Percentiles rank a stretch among this genome's conserved stretches.
Evolutionary conservation across 2,113 vertebrate genomes (phyloP).

Genomic region (Istiophorus platypterus): DNA sequence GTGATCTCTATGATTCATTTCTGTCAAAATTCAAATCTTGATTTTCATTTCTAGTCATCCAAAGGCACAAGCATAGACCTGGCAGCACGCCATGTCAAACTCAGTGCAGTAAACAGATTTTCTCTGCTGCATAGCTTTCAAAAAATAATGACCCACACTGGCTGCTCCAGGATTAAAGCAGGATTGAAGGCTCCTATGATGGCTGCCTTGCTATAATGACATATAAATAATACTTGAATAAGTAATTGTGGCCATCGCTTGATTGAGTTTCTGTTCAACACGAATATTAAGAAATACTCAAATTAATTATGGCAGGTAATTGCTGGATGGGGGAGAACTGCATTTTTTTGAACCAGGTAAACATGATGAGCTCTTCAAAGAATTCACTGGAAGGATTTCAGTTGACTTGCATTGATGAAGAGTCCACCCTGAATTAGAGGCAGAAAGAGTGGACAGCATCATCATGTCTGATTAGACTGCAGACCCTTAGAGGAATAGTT

Average conservation of each 20-base stretch:
- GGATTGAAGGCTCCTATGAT: constrained; percentile 6
- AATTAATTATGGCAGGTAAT: constrained; percentile 18
- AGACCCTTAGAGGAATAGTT: not conserved
- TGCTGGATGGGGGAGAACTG: not conserved
- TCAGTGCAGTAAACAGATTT: constrained; percentile 11
- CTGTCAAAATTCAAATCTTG: constrained; percentile 11
- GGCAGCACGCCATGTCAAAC: constrained; percentile 19
- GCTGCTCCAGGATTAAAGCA: constrained; percentile 11
- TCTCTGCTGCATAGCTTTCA: constrained; percentile 19
- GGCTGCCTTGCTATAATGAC: not conserved
- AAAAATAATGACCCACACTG: constrained; percentile 24
- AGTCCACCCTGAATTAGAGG: not conserved
- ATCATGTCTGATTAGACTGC: not conserved
- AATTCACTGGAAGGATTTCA: not conserved
- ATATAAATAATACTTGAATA: constrained; percentile 4
- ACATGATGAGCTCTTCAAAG: not conserved
- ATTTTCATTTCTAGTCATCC: constrained; percentile 45
- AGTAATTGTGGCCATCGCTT: not conserved
- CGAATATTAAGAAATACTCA: constrained; percentile 4
- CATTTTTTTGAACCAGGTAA: not conserved
- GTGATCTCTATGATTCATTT: constrained; percentile 6
- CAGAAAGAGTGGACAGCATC: constrained; percentile 9
- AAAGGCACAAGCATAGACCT: constrained; percentile 55
- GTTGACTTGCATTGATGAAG: not conserved
- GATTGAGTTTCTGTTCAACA: constrained; percentile 3